Evolutionary conservation across 2,113 vertebrate genomes (phyloP).

Genomic region (Nothocercus nigrocapillus): DNA sequence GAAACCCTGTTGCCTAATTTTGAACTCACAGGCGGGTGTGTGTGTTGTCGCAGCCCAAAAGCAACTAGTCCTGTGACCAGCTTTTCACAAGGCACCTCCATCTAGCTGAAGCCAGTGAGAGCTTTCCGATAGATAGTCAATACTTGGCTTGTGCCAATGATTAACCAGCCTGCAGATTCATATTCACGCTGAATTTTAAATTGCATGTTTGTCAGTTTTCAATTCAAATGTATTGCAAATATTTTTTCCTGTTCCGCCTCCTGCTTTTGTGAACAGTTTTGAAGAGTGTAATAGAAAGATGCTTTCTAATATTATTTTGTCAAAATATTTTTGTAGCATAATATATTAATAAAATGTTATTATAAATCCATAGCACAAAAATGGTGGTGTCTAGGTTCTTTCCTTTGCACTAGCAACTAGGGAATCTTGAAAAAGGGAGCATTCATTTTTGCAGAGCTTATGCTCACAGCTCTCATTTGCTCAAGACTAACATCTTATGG

Average conservation of each 20-base stretch:
- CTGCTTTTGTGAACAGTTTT: slow-evolving; percentile 71
- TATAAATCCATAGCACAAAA: slow-evolving; percentile 67
- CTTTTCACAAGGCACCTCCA: slow-evolving; percentile 44
- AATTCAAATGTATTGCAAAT: slow-evolving; percentile 44
- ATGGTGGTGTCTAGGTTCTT: background rate
- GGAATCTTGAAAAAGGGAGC: background rate
- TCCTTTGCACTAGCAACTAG: background rate
- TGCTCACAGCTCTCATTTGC: background rate
- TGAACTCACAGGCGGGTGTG: background rate
- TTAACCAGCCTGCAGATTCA: background rate
- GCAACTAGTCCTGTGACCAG: background rate
- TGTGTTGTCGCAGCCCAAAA: background rate
- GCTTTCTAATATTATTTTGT: slow-evolving; percentile 85
- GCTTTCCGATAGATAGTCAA: background rate
- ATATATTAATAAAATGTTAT: slow-evolving; percentile 86
- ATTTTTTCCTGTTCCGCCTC: slow-evolving; percentile 54
- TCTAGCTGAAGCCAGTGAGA: background rate
- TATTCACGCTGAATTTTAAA: background rate
- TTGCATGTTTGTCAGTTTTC: slow-evolving; percentile 49
- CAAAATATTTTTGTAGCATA: slow-evolving; percentile 86
- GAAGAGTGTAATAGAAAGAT: slow-evolving; percentile 80
- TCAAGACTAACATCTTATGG: background rate
- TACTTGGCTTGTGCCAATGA: background rate
- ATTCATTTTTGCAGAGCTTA: background rate
- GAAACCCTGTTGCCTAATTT: background rate